phyloP scores from a whole-genome alignment of 2,888 invertebrate genomes.

The Drosophila greeni region DNA sequence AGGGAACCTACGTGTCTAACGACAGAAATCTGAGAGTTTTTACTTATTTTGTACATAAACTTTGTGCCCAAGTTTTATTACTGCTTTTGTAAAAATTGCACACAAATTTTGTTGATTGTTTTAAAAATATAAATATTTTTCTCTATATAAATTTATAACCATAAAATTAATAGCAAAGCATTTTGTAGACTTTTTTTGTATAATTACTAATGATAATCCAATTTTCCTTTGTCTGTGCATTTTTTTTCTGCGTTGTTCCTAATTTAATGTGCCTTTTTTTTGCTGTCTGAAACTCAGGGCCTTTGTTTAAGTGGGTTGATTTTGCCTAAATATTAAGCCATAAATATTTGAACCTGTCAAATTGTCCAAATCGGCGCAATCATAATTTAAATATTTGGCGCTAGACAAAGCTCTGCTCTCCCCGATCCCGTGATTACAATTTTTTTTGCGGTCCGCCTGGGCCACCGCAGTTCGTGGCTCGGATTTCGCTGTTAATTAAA shows the following conservation, averaged over 20 bases:
- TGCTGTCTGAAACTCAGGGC: not conserved
- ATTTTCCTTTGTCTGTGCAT: not conserved
- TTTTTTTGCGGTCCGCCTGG: constrained; percentile 10
- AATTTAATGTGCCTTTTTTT: not conserved
- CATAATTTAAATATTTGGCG: constrained; percentile 29
- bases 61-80: no score
- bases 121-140: no score
- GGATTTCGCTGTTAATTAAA: constrained; percentile 27
- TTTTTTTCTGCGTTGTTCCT: not conserved
- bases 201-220: not conserved
- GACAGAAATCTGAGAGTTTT: rapidly evolving
- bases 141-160: no score
- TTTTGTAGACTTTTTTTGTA: no score
- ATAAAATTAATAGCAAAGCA: no score
- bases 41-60: no score
- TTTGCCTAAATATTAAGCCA: constrained; percentile 26
- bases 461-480: constrained; percentile 20
- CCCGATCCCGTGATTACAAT: constrained; percentile 20
- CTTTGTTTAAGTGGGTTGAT: constrained; percentile 5
- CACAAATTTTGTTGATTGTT: no score
- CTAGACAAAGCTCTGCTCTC: not conserved
- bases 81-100: no score
- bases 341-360: constrained; percentile 34
- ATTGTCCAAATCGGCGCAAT: constrained; percentile 20
- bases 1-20: no score